Conservation (phyloP, 2,888 invertebrate species). For the Limenitis camilla region DNA sequence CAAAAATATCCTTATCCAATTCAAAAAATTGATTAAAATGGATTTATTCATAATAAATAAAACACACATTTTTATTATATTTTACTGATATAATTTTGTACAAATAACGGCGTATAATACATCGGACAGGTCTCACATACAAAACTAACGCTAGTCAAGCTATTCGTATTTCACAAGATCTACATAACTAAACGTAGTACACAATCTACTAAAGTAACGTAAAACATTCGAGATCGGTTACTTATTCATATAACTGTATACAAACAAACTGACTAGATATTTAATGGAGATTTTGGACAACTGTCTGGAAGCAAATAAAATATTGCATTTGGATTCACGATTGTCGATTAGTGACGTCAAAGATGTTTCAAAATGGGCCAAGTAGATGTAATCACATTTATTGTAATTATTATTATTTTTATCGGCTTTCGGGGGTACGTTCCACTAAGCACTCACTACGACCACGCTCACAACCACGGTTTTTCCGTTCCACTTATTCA, state of each 20-base stretch:
- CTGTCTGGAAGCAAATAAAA: neutral
- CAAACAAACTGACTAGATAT: slow-evolving; percentile 17
- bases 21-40: no score
- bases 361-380: no score
- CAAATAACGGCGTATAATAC: slow-evolving; percentile 76
- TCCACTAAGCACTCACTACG: no score
- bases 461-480: no score
- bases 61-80: slow-evolving; percentile 38
- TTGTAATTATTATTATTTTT: no score
- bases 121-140: slow-evolving; percentile 75
- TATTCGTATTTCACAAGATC: slow-evolving; percentile 59
- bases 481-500: no score
- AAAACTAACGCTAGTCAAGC: slow-evolving; percentile 73
- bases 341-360: neutral
- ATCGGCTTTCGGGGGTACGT: no score
- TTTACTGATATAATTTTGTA: slow-evolving; percentile 76
- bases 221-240: slow-evolving; percentile 12
- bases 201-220: slow-evolving; percentile 18
- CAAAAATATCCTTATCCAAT: no score
- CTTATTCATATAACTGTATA: slow-evolving; percentile 15
- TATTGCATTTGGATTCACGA: slow-evolving; percentile 7
- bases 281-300: slow-evolving; percentile 2
- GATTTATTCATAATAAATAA: no score
- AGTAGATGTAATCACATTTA: no score
- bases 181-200: slow-evolving; percentile 33